Conservation (phyloP, 2,888 invertebrate genomes). For the Epinotia nisella region DNA sequence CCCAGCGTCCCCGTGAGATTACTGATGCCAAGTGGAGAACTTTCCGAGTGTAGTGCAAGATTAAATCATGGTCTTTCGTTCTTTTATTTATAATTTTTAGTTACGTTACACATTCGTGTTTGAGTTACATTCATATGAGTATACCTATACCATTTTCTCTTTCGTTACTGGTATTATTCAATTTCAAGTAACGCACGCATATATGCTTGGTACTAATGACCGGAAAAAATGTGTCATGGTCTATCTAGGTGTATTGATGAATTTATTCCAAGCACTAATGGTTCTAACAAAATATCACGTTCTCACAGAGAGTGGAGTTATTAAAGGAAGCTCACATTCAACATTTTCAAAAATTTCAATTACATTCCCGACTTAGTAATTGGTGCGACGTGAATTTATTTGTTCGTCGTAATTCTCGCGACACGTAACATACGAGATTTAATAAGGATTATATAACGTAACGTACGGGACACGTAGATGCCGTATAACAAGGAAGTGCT, state of each 20-base stretch:
- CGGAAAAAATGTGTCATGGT: too few species aligned
- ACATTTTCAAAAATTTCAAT: neutral
- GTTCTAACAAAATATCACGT: neutral
- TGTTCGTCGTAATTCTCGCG: slow-evolving; percentile 32
- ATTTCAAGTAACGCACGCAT: too few species aligned
- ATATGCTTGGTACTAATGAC: too few species aligned
- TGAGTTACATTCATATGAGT: too few species aligned
- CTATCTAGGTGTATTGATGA: too few species aligned
- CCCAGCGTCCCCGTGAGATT: neutral
- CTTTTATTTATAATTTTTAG: too few species aligned
- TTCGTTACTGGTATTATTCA: too few species aligned
- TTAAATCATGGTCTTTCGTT: neutral
- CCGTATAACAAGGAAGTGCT: slow-evolving; percentile 16
- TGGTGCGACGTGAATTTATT: slow-evolving; percentile 33
- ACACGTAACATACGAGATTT: slow-evolving; percentile 38
- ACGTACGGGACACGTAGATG: slow-evolving; percentile 23
- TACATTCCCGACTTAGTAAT: slow-evolving; percentile 15
- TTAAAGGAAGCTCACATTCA: neutral
- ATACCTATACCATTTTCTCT: too few species aligned
- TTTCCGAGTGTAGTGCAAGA: neutral
- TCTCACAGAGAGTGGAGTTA: neutral
- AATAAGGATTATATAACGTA: slow-evolving; percentile 37
- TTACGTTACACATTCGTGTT: too few species aligned
- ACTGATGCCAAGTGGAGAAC: neutral
- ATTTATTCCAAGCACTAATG: neutral